A percentile compares a stretch with the other conserved stretches of the same genome.
These are phyloP conservation scores for Plutomurus gul DNA, from an alignment of 1,140 invertebrate genomes.

Conservation along the genomic window DNA sequence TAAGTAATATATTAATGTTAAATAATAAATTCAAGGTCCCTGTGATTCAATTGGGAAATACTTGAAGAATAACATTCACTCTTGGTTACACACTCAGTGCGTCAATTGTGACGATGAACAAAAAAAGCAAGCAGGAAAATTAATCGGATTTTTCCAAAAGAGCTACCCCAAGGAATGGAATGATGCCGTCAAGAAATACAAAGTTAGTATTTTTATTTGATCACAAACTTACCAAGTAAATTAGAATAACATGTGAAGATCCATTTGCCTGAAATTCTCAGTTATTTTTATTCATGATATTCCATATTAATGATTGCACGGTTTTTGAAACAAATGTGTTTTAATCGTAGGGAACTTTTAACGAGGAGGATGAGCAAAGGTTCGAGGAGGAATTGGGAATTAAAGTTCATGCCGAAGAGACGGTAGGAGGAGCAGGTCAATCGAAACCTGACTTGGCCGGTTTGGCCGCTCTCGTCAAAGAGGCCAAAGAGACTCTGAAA, in stretches of 20 bases:
- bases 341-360: conserved; percentile 38
- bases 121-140: conserved; percentile 45
- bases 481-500: neutral
- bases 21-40: neutral
- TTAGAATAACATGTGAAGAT: neutral
- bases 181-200: conserved; percentile 51
- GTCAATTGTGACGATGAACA: conserved; percentile 47
- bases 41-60: conserved; percentile 49
- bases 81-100: conserved; percentile 51
- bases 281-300: neutral
- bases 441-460: conserved; percentile 14
- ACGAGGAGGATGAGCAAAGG: conserved; percentile 30
- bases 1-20: neutral
- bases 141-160: conserved; percentile 50
- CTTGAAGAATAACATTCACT: conserved; percentile 42
- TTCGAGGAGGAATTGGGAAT: conserved; percentile 44
- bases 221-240: neutral
- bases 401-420: conserved; percentile 9
- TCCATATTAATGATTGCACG: neutral
- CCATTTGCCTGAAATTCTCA: neutral
- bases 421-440: neutral
- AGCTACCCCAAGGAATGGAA: conserved; percentile 53
- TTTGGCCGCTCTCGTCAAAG: neutral
- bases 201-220: conserved; percentile 39
- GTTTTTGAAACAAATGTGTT: neutral